Evolutionary conservation across 2,797 vertebrate species (phyloP), one percentile per base, ranked within the genome.

Genomic region (Poeciliopsis paucimaculata): DNA sequence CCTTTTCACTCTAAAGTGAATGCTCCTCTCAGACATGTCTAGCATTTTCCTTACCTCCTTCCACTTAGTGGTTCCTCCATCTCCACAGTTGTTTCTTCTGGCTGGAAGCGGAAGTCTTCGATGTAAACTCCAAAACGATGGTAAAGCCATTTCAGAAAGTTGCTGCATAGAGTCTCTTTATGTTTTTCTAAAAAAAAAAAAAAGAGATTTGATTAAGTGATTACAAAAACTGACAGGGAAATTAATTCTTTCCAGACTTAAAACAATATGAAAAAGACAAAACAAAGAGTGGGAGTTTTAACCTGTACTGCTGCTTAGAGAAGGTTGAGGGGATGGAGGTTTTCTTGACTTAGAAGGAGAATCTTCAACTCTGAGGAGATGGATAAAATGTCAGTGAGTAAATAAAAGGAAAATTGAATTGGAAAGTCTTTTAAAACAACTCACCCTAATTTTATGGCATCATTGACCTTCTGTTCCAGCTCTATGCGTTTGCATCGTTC

Each of bases 41-140:
- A 49, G 13, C 23, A 16, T 10, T 10, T 43, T 39, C 31, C 72
- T 83, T 74, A 97, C 97, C 97, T 96, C 95, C 96, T 97, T 86
- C 96, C 97, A 78, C 97, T 98, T 78, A 98, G 95, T 4, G 97
- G 97, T 80, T 98, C 97, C 85, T 98, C 97, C 0, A 96, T 89
- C 95, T 98, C 97, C 74, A 96, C 95, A 1, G 95, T 94, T 75
- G 90, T 96, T 88, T 98, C 98, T 90, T 98, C 98, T 0, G 97
- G 97, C 75, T 99, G 97, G 90, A 99, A 97, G 82, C 97, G 96
- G 87, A 99, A 99, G 88, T 99, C 97, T 72, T 99, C 97, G 2
- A 98, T 93, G 41, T 98, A 98, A 78, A 96, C 96, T 16, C 97
- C 97, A 18, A 97, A 97, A 51, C 90, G 95, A 26, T 97, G 96